These are phyloP conservation scores for Xestia ashworthii DNA, from an alignment of 2,888 invertebrate species.

Conservation along the genomic window DNA sequence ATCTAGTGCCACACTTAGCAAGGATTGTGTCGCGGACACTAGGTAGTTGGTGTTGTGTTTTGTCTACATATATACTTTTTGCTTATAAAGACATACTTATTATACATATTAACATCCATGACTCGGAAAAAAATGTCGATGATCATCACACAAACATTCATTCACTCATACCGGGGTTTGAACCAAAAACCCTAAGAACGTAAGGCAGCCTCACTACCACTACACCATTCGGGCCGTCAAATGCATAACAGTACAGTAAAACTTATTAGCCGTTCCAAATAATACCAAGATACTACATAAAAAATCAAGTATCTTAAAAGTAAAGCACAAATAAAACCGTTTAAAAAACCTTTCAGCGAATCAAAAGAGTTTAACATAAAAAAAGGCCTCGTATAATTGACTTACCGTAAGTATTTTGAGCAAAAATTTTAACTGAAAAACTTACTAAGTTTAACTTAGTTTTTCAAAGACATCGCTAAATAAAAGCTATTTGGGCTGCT, in stretches of 20 bases:
- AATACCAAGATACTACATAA: background rate
- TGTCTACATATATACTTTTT: too few species aligned
- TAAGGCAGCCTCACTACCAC: too few species aligned
- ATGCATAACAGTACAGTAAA: background rate
- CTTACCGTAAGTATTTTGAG: conserved; percentile 3
- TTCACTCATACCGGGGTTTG: too few species aligned
- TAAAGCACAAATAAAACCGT: background rate
- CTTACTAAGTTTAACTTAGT: conserved; percentile 34
- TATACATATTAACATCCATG: too few species aligned
- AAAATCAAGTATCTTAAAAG: background rate
- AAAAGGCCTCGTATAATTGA: conserved; percentile 12
- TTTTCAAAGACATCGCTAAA: conserved; percentile 51
- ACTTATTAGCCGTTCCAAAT: background rate
- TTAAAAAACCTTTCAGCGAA: conserved; percentile 36
- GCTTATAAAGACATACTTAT: too few species aligned
- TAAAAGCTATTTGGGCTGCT: conserved; percentile 62
- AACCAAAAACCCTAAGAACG: too few species aligned
- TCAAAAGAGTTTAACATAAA: conserved; percentile 8
- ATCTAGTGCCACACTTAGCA: too few species aligned
- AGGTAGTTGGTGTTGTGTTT: too few species aligned
- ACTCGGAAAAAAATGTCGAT: too few species aligned
- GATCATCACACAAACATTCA: too few species aligned
- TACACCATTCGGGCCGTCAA: too few species aligned
- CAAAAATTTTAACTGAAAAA: conserved; percentile 30
- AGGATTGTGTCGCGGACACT: too few species aligned